These are phyloP conservation scores for Tinamus guttatus DNA, from an alignment of 2,113 vertebrate species.

Conservation along the genomic window DNA sequence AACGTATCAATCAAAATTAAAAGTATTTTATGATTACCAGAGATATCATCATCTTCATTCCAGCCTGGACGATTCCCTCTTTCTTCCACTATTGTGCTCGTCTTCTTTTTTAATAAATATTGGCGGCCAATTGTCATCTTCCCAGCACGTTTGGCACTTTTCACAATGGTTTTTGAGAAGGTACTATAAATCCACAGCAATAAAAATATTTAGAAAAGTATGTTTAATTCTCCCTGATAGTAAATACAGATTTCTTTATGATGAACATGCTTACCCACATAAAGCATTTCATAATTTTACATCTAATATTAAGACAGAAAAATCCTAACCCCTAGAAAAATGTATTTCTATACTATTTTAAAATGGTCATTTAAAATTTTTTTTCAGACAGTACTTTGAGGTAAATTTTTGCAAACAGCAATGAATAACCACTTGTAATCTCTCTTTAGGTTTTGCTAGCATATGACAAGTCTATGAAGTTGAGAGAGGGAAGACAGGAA, in stretches of 20 bases:
- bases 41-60: conserved; percentile 95
- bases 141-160: conserved; percentile 95
- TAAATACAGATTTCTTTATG: background rate
- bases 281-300: background rate
- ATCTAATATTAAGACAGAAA: background rate
- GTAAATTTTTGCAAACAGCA: background rate
- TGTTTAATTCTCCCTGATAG: background rate
- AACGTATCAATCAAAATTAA: background rate
- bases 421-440: background rate
- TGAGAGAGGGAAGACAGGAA: background rate
- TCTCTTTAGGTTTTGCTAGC: background rate
- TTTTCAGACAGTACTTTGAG: background rate
- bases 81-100: conserved; percentile 84
- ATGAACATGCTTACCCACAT: rapidly evolving
- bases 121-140: conserved; percentile 98
- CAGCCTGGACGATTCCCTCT: conserved; percentile 86
- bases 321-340: background rate
- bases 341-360: background rate
- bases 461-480: background rate
- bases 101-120: conserved; percentile 89
- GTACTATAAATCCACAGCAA: conserved; percentile 80
- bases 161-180: conserved; percentile 96
- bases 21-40: conserved; percentile 81
- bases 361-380: background rate
- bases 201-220: background rate